Evolutionary conservation across 2,797 vertebrate genomes (phyloP), one percentile per base, ranked within the genome.

Genomic region (Trematomus bernacchii): DNA sequence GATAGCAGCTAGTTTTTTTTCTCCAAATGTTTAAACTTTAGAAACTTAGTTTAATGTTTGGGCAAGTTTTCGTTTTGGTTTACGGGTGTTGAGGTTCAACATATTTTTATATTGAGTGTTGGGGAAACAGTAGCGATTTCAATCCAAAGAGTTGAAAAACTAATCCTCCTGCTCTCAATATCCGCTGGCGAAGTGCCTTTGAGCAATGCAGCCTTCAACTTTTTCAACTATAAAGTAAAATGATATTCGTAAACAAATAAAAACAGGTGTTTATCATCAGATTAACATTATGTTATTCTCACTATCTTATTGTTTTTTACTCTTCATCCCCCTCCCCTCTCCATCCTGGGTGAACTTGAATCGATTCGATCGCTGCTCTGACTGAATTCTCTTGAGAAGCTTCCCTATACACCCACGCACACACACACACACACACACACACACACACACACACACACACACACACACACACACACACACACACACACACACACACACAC

Each of bases 341-440:
- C 65, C 61, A 66, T 73, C 65, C 79, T 71, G 42, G 55, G 61
- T 87, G 82, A 85, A 86, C 71, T 82, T 59, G 69, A 85, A 90
- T 91, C 66, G 77, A 90, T 91, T 76, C 3, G 52, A 57, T 82
- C 79, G 19, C 67, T 86, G 70, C 72, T 80, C 78, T 60, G 79
- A 85, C 78, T 60, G 79, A 85, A 81, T 81, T 65, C 69, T 73
- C 78, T 72, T 59, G 73, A 85, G 80, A 67, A 73, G 55, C 68
- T 73, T 79, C 52, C 7, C 8, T 10, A 42, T 51, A 37, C 33
- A 37, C 33, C 1, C 33, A 7, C 33, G 1, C 33, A 37, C 33
- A 2, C 33, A 37, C 33, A 37, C 58, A 55, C 53, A 72, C 27
- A 6, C 47, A 76, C 62, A 78, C 58, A 73, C 65, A 76, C 48